Evolutionary conservation across 2,113 vertebrate species (phyloP), one percentile per base, ranked within the genome.

Genomic region (Narcine bancroftii): DNA sequence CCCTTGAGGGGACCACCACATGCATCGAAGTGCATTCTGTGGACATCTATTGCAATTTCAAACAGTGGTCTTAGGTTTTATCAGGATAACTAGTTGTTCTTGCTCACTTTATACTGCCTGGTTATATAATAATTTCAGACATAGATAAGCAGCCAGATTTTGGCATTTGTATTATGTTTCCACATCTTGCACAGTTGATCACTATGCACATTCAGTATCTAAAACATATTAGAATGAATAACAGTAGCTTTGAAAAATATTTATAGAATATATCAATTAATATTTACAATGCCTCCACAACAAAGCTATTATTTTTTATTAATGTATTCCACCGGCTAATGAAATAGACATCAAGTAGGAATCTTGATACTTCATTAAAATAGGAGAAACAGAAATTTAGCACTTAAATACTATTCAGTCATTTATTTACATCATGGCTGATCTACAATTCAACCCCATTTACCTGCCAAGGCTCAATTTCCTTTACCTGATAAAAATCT

Each of bases 1-100:
- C 66, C 92, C 92, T 91, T 66, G 65, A 92, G 73, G 39, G 81
- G 66, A 60, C 72, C 91, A 93, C 93, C 93, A 45, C n/a, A 50
- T 42, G 92, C 69, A 56, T 91, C 81, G 92, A 24, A 63, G 45
- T 73, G 11, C 66, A 39, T 92, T 75, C 71, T 73, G 83, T 47
- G 42, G 63, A 69, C 29, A 91, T 91, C 47, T 42, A 91, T 69
- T 69, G 65, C 42, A 69, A 91, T 91, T 69, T 91, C 26, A 65
- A 36, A 91, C 63, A 91, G 63, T 69, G 89, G 53, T 17, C 53
- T 87, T 56, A 53, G 53, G 42, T 69, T 91, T 65, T 69, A 47
- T 69, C 65, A 69, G 42, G 89, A 91, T 69, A 42, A 69, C 15
- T 24, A 17, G 60, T 26, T 60, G 66, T 21, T 3, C 56, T 89